Conservation (phyloP, 2,888 invertebrate species). For the Tetragnatha montana region DNA sequence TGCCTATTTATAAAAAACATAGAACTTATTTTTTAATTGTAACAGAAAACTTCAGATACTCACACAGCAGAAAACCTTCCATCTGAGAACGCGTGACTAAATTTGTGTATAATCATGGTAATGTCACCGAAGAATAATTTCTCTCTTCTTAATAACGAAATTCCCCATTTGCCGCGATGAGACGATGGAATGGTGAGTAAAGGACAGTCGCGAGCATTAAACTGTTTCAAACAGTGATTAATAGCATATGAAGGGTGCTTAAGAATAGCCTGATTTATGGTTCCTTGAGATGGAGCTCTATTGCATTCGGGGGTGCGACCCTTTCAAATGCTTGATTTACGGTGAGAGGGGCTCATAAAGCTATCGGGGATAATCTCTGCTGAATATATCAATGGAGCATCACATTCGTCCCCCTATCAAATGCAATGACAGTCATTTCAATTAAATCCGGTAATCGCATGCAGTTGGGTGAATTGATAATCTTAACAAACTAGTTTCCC, state of each 20-base stretch:
- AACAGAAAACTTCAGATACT: no score
- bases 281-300: neutral
- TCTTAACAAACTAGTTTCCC: no score
- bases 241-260: neutral
- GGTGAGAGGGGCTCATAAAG: neutral
- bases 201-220: neutral
- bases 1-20: no score
- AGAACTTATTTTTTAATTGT: no score
- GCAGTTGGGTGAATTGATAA: no score
- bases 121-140: neutral
- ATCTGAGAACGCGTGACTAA: no score
- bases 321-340: neutral
- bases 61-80: no score
- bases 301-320: neutral
- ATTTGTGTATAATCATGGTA: neutral
- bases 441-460: no score
- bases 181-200: neutral
- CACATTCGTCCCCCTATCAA: neutral
- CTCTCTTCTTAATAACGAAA: neutral
- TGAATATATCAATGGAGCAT: neutral
- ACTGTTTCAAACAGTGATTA: neutral
- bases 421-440: no score
- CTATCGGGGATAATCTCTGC: neutral
- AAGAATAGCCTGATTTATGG: neutral
- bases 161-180: neutral